Evolutionary conservation across 2,797 vertebrate genomes (phyloP).

Genomic region (Trachops cirrhosus): DNA sequence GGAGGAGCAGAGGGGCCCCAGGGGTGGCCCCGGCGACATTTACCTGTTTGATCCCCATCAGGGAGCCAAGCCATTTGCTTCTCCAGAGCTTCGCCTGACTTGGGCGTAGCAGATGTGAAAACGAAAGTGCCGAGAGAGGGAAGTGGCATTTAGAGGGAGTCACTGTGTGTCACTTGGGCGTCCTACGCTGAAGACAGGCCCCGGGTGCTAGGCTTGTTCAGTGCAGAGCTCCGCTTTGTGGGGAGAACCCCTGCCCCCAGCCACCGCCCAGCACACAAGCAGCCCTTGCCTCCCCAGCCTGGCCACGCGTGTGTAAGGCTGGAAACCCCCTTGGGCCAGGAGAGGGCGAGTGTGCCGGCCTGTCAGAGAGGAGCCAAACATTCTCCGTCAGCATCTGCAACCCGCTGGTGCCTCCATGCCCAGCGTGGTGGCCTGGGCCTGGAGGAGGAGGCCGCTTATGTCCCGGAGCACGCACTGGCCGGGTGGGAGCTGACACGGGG

Average conservation of each 20-base stretch:
- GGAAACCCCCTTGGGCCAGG: neutral
- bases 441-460: neutral
- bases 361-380: neutral
- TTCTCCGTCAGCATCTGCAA: neutral
- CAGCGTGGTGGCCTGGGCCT: accelerated
- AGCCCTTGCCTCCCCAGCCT: neutral
- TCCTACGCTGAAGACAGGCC: accelerated
- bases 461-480: neutral
- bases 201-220: accelerated
- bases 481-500: accelerated
- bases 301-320: accelerated
- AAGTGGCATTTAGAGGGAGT: accelerated
- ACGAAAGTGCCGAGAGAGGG: neutral
- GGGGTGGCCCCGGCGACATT: neutral
- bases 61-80: neutral
- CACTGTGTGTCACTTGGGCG: accelerated
- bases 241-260: neutral
- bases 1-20: accelerated
- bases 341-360: neutral
- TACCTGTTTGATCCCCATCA: neutral
- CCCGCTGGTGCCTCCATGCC: accelerated
- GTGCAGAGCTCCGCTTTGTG: accelerated
- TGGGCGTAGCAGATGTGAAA: neutral
- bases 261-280: accelerated
- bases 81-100: neutral